Percentiles rank a stretch among this genome's conserved stretches.
phyloP scores from a whole-genome alignment of 2,888 invertebrate genomes.

The Argyresthia albistria region DNA sequence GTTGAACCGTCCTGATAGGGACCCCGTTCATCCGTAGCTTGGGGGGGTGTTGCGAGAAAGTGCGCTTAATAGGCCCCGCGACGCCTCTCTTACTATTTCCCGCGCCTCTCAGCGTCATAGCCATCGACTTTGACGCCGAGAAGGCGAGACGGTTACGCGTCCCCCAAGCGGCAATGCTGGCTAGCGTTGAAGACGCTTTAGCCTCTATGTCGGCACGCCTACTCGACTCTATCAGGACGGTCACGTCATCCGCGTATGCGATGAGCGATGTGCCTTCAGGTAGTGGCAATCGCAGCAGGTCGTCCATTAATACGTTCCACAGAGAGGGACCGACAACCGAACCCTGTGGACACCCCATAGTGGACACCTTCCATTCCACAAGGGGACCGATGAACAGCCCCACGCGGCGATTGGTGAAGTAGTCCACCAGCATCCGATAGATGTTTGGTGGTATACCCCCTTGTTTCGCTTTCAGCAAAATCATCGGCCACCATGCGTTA shows the following conservation, averaged over 20 bases:
- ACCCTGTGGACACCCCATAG: conserved; percentile 10
- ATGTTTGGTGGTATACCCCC: conserved; percentile 8
- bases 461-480: conserved; percentile 12
- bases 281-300: not conserved
- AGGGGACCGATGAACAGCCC: not conserved
- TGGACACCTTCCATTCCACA: conserved; percentile 1
- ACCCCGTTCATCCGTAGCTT: not conserved
- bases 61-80: conserved; percentile 12
- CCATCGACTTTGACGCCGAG: conserved; percentile 13
- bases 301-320: conserved; percentile 8
- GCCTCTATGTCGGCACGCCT: conserved; percentile 11
- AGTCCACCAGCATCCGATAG: conserved; percentile 5
- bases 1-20: not conserved
- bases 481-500: conserved; percentile 20
- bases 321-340: conserved; percentile 9
- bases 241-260: conserved; percentile 20
- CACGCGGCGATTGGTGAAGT: conserved; percentile 4
- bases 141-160: conserved; percentile 10
- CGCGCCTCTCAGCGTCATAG: too few relatives aligned
- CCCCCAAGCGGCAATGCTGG: conserved; percentile 10
- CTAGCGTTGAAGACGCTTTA: conserved; percentile 4
- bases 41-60: not conserved
- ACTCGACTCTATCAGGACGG: conserved; percentile 14
- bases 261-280: not conserved
- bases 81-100: too few relatives aligned